phyloP scores from a whole-genome alignment of 2,113 vertebrate genomes.

The Nettapus auritus region DNA sequence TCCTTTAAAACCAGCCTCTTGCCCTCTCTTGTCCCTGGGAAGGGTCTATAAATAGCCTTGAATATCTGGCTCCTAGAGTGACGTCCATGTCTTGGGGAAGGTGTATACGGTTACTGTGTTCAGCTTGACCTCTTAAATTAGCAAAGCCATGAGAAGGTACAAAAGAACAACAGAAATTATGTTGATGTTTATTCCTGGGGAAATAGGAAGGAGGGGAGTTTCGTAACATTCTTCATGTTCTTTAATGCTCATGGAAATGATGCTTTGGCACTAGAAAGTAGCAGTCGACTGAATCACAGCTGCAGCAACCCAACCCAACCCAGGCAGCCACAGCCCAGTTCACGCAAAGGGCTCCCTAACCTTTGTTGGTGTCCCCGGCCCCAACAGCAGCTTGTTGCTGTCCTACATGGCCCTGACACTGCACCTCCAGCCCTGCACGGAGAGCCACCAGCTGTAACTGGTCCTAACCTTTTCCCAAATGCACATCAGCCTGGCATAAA shows the following conservation, averaged over 20 bases:
- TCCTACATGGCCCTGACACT: not conserved
- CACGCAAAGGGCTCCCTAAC: not conserved
- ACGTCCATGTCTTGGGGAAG: slow-evolving; percentile 5
- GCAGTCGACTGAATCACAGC: not conserved
- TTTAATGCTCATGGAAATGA: not conserved
- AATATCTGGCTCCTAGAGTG: not conserved
- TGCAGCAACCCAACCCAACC: not conserved
- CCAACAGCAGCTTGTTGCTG: not conserved
- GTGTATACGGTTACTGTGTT: not conserved
- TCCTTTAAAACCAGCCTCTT: slow-evolving; percentile 6
- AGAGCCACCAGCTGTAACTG: not conserved
- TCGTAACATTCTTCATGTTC: not conserved
- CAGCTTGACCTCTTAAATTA: slow-evolving; percentile 24
- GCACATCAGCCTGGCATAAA: not conserved
- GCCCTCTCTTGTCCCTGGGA: not conserved
- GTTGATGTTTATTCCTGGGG: slow-evolving; percentile 19
- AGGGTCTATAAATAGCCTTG: slow-evolving; percentile 20
- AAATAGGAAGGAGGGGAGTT: slow-evolving; percentile 19
- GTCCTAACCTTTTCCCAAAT: not conserved
- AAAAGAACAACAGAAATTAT: not conserved
- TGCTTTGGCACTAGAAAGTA: not conserved
- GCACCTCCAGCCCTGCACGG: not conserved
- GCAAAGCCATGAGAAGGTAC: slow-evolving; percentile 3
- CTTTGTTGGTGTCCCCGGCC: not conserved
- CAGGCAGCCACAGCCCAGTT: not conserved